Conservation (phyloP, 2,797 vertebrate genomes). For the Enteromius afrohamiltoni region DNA sequence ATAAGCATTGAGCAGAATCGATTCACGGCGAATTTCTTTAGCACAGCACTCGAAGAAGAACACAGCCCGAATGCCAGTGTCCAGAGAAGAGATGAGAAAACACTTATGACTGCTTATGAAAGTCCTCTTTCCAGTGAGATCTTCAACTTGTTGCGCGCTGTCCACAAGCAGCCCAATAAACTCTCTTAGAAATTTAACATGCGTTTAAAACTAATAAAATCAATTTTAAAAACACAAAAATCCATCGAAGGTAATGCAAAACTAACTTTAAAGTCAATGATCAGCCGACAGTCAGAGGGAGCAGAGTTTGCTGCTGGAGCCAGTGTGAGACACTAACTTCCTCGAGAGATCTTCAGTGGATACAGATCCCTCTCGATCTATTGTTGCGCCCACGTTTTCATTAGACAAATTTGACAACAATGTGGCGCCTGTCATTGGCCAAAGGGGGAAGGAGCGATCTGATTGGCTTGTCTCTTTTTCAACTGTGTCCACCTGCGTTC, state of each 20-base stretch:
- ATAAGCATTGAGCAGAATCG: constrained; percentile 40
- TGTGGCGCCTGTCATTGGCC: constrained; percentile 97
- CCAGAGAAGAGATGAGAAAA: constrained; percentile 17
- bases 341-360: constrained; percentile 83
- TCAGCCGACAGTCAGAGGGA: constrained; percentile 63
- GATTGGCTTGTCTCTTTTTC: constrained; percentile 88
- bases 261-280: constrained; percentile 8
- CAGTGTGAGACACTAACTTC: constrained; percentile 84
- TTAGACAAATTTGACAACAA: constrained; percentile 99
- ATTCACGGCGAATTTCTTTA: constrained; percentile 34
- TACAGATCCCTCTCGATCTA: constrained; percentile 87
- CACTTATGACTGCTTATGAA: background rate
- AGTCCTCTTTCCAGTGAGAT: constrained; percentile 33
- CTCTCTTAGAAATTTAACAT: background rate
- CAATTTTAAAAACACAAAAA: background rate
- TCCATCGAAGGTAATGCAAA: constrained; percentile 10
- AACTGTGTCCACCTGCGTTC: constrained; percentile 90
- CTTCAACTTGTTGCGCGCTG: constrained; percentile 52
- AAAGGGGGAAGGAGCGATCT: constrained; percentile 83
- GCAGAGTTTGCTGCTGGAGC: constrained; percentile 71
- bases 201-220: background rate
- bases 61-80: constrained; percentile 9
- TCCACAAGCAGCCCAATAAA: constrained; percentile 28
- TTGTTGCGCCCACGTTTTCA: constrained; percentile 96
- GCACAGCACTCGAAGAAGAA: constrained; percentile 2